A percentile compares a stretch with the other conserved stretches of the same genome.
These are phyloP conservation scores for Epistrophe eligans DNA, from an alignment of 2,888 invertebrate genomes.

Conservation along the genomic window DNA sequence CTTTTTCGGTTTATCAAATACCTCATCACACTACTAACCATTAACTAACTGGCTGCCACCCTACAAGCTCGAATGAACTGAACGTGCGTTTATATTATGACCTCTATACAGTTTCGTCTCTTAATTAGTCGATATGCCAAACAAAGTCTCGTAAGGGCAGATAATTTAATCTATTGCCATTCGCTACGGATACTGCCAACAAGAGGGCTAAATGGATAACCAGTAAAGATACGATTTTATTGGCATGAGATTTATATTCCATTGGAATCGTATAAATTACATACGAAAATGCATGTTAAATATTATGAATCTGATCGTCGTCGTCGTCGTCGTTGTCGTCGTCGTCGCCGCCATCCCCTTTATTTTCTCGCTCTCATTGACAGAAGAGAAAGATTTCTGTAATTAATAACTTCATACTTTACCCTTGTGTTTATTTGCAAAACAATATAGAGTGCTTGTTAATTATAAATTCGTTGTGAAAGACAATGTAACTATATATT, in stretches of 20 bases:
- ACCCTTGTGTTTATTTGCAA: slow-evolving; percentile 61
- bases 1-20: slow-evolving; percentile 32
- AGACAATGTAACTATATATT: not conserved
- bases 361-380: slow-evolving; percentile 11
- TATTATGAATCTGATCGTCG: slow-evolving; percentile 55
- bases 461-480: slow-evolving; percentile 59
- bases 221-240: slow-evolving; percentile 68
- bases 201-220: slow-evolving; percentile 68
- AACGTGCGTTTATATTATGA: slow-evolving; percentile 34
- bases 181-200: slow-evolving; percentile 52
- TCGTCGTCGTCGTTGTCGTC: not conserved
- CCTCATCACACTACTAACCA: slow-evolving; percentile 35
- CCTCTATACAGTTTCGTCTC: slow-evolving; percentile 47
- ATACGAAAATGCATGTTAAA: slow-evolving; percentile 68
- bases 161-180: slow-evolving; percentile 75
- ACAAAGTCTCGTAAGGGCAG: slow-evolving; percentile 63
- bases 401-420: slow-evolving; percentile 73
- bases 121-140: slow-evolving; percentile 73
- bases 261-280: slow-evolving; percentile 73
- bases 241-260: slow-evolving; percentile 64
- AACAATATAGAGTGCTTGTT: slow-evolving; percentile 60
- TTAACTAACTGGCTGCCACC: slow-evolving; percentile 13
- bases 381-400: slow-evolving; percentile 63
- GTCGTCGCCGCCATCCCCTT: not conserved
- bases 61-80: not conserved